These are phyloP conservation scores for Colius striatus DNA, from an alignment of 2,113 vertebrate species.

Conservation along the genomic window DNA sequence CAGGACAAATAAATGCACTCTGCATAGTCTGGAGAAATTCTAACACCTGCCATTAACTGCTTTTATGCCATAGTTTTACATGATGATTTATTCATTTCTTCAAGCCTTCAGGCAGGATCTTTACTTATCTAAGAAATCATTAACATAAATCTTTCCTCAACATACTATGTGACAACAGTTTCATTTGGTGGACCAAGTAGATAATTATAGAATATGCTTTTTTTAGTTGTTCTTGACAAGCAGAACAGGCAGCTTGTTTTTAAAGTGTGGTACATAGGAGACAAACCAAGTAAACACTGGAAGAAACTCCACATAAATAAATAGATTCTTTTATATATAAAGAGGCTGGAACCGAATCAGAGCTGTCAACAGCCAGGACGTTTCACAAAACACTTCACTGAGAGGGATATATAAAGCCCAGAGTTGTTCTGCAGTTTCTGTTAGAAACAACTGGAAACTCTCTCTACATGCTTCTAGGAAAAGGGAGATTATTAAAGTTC, in stretches of 20 bases:
- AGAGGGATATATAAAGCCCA: not conserved
- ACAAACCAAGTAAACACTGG: not conserved
- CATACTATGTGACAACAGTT: accelerated
- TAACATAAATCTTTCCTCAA: not conserved
- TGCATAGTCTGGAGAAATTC: not conserved
- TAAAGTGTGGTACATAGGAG: not conserved
- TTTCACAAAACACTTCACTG: not conserved
- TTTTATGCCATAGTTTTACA: not conserved
- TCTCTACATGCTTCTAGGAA: too few species aligned
- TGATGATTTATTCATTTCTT: not conserved
- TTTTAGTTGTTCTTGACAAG: not conserved
- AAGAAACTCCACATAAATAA: not conserved
- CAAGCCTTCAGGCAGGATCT: not conserved
- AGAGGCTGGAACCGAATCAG: not conserved
- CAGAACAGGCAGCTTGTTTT: not conserved
- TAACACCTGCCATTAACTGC: slow-evolving; percentile 6
- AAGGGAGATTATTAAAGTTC: too few species aligned
- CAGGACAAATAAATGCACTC: not conserved
- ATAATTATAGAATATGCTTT: not conserved
- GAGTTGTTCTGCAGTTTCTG: not conserved
- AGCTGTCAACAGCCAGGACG: not conserved
- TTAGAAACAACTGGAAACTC: not conserved
- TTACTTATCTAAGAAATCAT: not conserved
- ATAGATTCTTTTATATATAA: not conserved
- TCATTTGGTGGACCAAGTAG: not conserved